Conservation (phyloP, 53 echinoderm and acorn worm genomes). For the Holothuria leucospilota region DNA sequence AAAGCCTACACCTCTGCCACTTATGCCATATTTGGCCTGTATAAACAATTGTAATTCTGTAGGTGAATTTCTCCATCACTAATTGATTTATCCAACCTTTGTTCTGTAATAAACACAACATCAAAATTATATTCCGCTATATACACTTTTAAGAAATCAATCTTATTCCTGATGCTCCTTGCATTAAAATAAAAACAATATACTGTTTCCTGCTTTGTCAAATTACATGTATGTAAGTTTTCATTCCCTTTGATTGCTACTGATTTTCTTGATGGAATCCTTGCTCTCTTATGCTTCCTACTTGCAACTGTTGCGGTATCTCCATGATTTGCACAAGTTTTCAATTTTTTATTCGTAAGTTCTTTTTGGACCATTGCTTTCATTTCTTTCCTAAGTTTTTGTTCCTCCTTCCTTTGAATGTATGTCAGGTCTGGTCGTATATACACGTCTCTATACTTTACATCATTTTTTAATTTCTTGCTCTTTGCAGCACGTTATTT, state of each 20-base stretch:
- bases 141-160: neutral
- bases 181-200: neutral
- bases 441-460: neutral
- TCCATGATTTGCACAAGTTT: neutral
- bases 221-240: neutral
- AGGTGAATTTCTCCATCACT: neutral
- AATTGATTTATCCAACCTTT: too few relatives aligned
- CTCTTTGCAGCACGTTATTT: neutral
- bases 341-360: neutral
- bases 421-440: neutral
- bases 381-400: neutral
- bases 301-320: neutral
- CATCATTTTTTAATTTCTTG: neutral
- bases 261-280: neutral
- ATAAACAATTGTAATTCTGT: neutral
- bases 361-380: neutral
- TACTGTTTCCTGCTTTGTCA: neutral
- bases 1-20: neutral
- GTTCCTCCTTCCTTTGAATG: neutral
- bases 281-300: neutral
- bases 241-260: neutral
- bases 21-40: neutral
- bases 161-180: too few relatives aligned
- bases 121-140: neutral
- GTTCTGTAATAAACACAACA: constrained; percentile 12